Conservation (phyloP, 1,140 invertebrate genomes). For the Heterodera carotae region DNA sequence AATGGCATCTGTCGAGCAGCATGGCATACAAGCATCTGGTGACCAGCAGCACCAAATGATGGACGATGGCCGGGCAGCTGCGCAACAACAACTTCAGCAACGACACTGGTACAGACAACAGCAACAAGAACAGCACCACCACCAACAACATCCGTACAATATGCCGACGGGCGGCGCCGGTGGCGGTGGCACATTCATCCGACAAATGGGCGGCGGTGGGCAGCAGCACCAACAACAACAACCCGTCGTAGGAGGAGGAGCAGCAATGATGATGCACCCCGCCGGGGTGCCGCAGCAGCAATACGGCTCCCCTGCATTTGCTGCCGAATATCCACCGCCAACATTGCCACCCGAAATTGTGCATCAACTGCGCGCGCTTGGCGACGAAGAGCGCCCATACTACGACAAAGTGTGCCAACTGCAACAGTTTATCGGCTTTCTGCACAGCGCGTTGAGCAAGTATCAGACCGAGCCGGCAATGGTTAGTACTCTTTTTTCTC, state of each 20-base stretch:
- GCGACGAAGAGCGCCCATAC: conserved; percentile 46
- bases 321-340: conserved; percentile 23
- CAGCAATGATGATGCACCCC: not conserved
- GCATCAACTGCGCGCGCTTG: conserved; percentile 28
- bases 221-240: conserved; percentile 19
- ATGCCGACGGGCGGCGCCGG: not conserved
- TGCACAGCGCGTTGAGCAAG: conserved; percentile 19
- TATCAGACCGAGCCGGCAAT: conserved; percentile 14
- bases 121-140: not conserved
- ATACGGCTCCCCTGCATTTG: too few relatives aligned
- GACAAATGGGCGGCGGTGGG: conserved; percentile 15
- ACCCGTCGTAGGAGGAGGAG: not conserved
- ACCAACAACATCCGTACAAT: not conserved
- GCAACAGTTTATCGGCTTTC: conserved; percentile 33
- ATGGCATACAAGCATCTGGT: not conserved
- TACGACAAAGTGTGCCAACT: conserved; percentile 44
- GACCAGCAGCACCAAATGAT: not conserved
- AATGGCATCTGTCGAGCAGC: not conserved
- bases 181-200: not conserved
- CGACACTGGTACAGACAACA: conserved; percentile 11
- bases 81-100: conserved; percentile 24
- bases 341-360: conserved; percentile 45
- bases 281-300: conserved; percentile 8
- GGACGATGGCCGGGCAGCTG: not conserved
- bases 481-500: conserved; percentile 7